Base-by-base conservation (phyloP, 2,113 vertebrate genomes). In the Cochlearius cochlearius region DNA sequence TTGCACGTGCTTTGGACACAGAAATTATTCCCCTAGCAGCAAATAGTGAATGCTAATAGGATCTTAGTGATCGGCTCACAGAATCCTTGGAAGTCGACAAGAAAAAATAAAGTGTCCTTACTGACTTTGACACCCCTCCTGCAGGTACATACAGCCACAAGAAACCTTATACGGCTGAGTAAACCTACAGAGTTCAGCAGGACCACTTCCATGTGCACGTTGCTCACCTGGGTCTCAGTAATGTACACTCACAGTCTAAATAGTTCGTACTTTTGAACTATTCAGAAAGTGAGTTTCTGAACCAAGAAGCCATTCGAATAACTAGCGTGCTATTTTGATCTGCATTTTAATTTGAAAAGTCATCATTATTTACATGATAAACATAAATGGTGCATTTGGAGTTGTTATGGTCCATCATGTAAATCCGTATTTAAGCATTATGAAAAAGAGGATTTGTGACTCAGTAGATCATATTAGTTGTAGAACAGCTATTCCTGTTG, bases 361-460 rank as follows among this genome's bases (percentile, higher is more conserved):
- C 95, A 97, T 88, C 71, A 73, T 92, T 97, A 95, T 96, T 97
- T 97, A 95, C 89, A 95, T 62, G 62, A 92, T 92, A 97, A 94
- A 95, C 94, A 95, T 91, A 95, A 97, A 94, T 1, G 80, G 91
- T 86, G 77, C 64, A 58, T 94, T 97, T 96, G 94, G 83, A 94
- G 83, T 92, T 95, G 92, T 92, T 96, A 96, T 66, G 90, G 96
- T 91, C 90, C 91, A 87, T 94, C 92, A 94, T 90, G 84, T 97
- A 94, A 94, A 97, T 96, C 95, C 62, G 9, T 92, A 95, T 88
- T 91, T 97, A 96, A 91, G 94, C 74, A 88, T 92, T 94, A 89
- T 72, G 89, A 94, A 94, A 97, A 97, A 96, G 96, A 95, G 94
- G 96, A 95, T 94, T 95, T 96, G 92, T 96, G 89, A 94, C 73